Conservation (phyloP, 2,113 vertebrate species). For the Oncorhynchus keta region DNA sequence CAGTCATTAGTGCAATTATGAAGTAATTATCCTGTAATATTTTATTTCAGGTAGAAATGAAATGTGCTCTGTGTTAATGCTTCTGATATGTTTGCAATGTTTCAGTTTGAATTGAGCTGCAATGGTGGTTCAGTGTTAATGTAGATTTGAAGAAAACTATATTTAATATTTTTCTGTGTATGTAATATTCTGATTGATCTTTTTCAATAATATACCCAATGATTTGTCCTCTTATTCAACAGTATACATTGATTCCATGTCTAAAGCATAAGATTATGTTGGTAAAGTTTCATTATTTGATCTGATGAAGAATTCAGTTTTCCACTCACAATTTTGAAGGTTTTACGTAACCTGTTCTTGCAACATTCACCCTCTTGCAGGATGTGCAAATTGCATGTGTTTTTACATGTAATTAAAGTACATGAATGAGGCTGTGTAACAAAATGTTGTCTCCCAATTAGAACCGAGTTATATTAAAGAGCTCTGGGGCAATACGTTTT, state of each 20-base stretch:
- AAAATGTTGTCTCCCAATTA: too few relatives aligned
- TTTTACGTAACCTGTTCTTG: too few relatives aligned
- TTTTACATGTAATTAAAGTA: too few relatives aligned
- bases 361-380: too few relatives aligned
- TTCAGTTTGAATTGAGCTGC: not conserved
- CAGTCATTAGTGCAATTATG: not conserved
- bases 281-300: too few relatives aligned
- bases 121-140: not conserved
- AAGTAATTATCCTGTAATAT: not conserved
- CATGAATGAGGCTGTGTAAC: too few relatives aligned
- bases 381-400: too few relatives aligned
- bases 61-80: not conserved
- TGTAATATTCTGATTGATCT: not conserved
- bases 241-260: not conserved
- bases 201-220: too few relatives aligned
- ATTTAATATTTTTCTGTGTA: not conserved
- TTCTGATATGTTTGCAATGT: not conserved
- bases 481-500: too few relatives aligned
- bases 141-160: not conserved
- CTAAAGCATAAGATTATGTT: not conserved
- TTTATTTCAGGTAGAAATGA: constrained; percentile 14
- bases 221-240: not conserved
- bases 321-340: too few relatives aligned
- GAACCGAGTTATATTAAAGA: too few relatives aligned
- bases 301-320: too few relatives aligned